Conservation (phyloP, 2,888 invertebrate species). For the Coleophora deauratella region DNA sequence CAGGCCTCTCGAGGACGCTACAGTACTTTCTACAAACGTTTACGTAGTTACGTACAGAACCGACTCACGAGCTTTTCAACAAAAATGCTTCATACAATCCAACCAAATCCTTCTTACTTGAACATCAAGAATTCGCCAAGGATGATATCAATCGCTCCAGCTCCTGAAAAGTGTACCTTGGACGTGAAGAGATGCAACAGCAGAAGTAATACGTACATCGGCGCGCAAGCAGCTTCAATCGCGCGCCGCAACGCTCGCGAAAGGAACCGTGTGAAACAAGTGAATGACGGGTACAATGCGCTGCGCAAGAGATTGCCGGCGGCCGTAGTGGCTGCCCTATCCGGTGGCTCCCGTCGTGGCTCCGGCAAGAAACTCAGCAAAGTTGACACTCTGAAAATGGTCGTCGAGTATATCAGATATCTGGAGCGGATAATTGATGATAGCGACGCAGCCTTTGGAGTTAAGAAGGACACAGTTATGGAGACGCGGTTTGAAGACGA, state of each 20-base stretch:
- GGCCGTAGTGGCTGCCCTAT: slow-evolving; percentile 80
- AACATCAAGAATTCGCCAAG: slow-evolving; percentile 26
- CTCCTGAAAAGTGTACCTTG: slow-evolving; percentile 54
- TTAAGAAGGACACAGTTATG: no score
- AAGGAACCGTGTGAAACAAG: slow-evolving; percentile 95
- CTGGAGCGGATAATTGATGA: slow-evolving; percentile 84
- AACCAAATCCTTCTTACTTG: slow-evolving; percentile 19
- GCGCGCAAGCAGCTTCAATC: slow-evolving; percentile 86
- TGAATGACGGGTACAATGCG: slow-evolving; percentile 93
- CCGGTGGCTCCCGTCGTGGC: slow-evolving; percentile 78
- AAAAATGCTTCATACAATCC: slow-evolving; percentile 41
- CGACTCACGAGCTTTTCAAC: slow-evolving; percentile 22
- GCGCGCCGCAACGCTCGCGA: slow-evolving; percentile 95
- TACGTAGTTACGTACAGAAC: no score
- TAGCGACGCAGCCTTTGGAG: slow-evolving; percentile 72
- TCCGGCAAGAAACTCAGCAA: slow-evolving; percentile 90
- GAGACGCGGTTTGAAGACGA: no score
- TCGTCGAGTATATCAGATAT: slow-evolving; percentile 92
- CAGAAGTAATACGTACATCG: slow-evolving; percentile 65
- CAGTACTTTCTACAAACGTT: no score
- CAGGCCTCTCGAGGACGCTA: slow-evolving; percentile 33
- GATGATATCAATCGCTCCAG: slow-evolving; percentile 71
- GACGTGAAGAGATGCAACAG: slow-evolving; percentile 80
- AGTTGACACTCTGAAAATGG: slow-evolving; percentile 91
- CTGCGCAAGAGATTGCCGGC: slow-evolving; percentile 89